These are phyloP conservation scores for Nomada ferruginata DNA, from an alignment of 2,888 invertebrate species.

Conservation along the genomic window DNA sequence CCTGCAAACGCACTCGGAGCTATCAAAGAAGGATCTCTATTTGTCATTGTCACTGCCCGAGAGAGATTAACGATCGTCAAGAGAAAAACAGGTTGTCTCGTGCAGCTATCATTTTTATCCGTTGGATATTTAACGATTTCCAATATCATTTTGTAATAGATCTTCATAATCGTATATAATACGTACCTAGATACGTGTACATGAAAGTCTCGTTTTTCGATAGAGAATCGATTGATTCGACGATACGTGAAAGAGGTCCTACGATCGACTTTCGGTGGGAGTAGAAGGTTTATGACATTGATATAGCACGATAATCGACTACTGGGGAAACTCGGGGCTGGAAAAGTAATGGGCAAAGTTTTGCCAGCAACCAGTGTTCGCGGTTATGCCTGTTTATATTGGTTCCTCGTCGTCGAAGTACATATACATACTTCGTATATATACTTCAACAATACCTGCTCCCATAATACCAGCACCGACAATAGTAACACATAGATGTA, in stretches of 20 bases:
- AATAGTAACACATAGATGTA: too few relatives aligned
- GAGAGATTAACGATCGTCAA: conserved; percentile 61
- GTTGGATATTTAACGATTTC: conserved; percentile 43
- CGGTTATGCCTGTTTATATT: conserved; percentile 10
- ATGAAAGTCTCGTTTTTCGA: neutral
- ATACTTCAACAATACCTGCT: too few relatives aligned
- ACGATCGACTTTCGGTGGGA: neutral
- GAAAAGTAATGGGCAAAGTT: conserved; percentile 57
- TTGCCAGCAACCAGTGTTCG: conserved; percentile 35
- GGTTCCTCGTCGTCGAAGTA: neutral
- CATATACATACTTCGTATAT: conserved; percentile 6
- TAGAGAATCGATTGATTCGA: neutral
- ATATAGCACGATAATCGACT: conserved; percentile 57
- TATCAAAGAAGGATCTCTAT: conserved; percentile 54
- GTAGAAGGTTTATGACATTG: conserved; percentile 36
- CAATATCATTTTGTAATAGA: conserved; percentile 31
- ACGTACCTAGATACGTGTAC: too few relatives aligned
- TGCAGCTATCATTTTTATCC: conserved; percentile 31
- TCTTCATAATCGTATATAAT: neutral
- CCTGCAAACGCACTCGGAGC: conserved; percentile 39
- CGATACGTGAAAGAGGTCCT: neutral
- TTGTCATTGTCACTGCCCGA: conserved; percentile 62
- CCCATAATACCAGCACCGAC: too few relatives aligned
- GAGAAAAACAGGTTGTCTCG: conserved; percentile 40
- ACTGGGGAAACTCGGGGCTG: neutral